Percentiles rank a stretch among this genome's conserved stretches.
Evolutionary conservation across 1,140 invertebrate genomes (phyloP).

Genomic region (Drosophila kepulauana): DNA sequence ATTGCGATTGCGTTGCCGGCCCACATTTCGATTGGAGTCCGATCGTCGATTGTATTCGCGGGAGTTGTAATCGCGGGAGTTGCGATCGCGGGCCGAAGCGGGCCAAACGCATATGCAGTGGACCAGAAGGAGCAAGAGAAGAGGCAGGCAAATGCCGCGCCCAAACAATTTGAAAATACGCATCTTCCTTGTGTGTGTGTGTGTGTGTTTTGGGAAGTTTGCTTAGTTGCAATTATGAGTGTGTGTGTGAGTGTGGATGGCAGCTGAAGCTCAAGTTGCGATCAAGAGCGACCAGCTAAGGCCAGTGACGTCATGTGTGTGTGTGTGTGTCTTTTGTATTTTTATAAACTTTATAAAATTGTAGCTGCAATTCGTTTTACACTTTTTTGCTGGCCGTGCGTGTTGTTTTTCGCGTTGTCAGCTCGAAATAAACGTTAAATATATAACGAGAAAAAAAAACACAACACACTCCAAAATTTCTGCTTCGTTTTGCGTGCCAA

Average conservation of each 20-base stretch:
- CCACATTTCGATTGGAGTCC: slow-evolving; percentile 46
- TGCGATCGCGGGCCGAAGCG: slow-evolving; percentile 61
- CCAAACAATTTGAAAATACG: slow-evolving; percentile 44
- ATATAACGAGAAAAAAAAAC: not conserved
- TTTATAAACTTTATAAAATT: slow-evolving; percentile 6
- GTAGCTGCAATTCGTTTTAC: not conserved
- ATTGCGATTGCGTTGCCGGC: slow-evolving; percentile 31
- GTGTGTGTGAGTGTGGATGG: slow-evolving; percentile 15
- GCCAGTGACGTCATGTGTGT: slow-evolving; percentile 50
- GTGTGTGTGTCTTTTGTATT: slow-evolving; percentile 1
- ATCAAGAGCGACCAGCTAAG: slow-evolving; percentile 10
- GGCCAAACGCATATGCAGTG: slow-evolving; percentile 65
- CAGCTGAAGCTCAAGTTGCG: slow-evolving; percentile 18
- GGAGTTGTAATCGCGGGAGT: slow-evolving; percentile 52
- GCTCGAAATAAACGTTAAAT: slow-evolving; percentile 12
- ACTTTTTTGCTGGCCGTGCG: slow-evolving; percentile 21
- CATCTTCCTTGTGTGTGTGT: slow-evolving; percentile 22
- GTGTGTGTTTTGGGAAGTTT: not conserved
- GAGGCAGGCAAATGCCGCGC: slow-evolving; percentile 48
- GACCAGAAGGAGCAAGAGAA: slow-evolving; percentile 58
- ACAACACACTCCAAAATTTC: slow-evolving; percentile 16
- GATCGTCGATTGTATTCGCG: slow-evolving; percentile 47
- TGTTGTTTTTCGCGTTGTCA: slow-evolving; percentile 49
- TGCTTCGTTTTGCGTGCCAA: slow-evolving; percentile 72
- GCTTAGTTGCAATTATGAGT: not conserved